phyloP scores from a whole-genome alignment of 2,113 vertebrate genomes.

The Hippocampus comes region DNA sequence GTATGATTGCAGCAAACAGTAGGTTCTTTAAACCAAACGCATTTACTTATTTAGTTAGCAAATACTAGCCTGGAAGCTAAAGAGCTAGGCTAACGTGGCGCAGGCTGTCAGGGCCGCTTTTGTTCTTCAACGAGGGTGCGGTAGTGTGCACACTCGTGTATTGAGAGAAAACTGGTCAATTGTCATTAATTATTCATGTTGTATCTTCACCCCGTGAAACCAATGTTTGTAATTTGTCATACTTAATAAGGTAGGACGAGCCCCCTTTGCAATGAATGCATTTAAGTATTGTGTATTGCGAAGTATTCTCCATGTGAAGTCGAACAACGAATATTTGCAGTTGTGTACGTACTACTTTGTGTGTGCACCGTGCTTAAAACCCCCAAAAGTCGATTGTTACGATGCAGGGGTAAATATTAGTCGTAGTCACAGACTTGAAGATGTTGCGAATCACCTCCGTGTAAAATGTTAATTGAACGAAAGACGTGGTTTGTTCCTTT shows the following conservation, averaged over 20 bases:
- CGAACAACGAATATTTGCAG: neutral
- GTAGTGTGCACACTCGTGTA: constrained; percentile 6
- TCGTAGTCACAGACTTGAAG: neutral
- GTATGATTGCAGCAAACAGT: rapidly evolving
- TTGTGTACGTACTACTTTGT: neutral
- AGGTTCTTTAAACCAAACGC: rapidly evolving
- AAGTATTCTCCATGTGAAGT: neutral
- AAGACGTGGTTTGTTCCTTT: neutral
- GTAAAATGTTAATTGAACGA: neutral
- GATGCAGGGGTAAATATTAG: neutral
- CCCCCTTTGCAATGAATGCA: neutral
- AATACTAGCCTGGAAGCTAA: constrained; percentile 26
- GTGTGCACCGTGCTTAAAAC: neutral
- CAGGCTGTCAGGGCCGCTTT: constrained; percentile 61
- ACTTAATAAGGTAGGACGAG: neutral
- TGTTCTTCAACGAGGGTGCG: constrained; percentile 62
- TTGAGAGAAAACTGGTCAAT: neutral
- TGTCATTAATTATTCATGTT: neutral
- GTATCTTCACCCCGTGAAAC: too few species aligned
- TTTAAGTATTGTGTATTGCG: neutral
- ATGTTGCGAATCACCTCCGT: neutral
- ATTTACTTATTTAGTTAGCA: neutral
- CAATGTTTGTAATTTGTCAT: neutral
- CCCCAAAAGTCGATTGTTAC: neutral
- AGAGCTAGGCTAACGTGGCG: constrained; percentile 48